phyloP scores from a whole-genome alignment of 37 sponge, comb jelly and placozoan genomes.

The Mnemiopsis leidyi region DNA sequence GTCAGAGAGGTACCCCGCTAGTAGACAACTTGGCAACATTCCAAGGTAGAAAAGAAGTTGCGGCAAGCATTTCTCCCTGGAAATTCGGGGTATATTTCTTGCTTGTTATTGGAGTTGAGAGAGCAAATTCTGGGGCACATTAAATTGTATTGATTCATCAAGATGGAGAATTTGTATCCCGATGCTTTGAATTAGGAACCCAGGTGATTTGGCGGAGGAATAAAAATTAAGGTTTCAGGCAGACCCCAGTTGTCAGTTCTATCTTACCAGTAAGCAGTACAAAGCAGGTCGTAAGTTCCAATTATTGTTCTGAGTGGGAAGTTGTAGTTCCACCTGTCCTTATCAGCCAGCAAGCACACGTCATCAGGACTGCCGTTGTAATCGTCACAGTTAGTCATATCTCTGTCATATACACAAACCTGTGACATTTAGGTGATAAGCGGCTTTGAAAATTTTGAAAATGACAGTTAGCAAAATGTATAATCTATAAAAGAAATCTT shows the following conservation, averaged over 20 bases:
- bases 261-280: neutral
- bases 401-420: neutral
- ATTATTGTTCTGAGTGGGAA: neutral
- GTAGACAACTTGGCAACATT: neutral
- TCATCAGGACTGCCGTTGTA: neutral
- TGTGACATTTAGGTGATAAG: too few relatives aligned
- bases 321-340: neutral
- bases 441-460: too few relatives aligned
- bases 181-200: too few relatives aligned
- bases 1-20: neutral
- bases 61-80: neutral
- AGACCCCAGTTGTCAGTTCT: neutral
- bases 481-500: too few relatives aligned
- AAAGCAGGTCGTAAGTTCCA: neutral
- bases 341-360: neutral
- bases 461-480: too few relatives aligned
- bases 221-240: too few relatives aligned
- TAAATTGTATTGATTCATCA: too few relatives aligned
- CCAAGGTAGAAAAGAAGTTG: neutral
- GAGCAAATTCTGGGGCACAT: too few relatives aligned
- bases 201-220: too few relatives aligned
- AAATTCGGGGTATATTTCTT: too few relatives aligned
- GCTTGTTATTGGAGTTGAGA: too few relatives aligned
- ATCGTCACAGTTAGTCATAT: neutral
- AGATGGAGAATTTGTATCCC: too few relatives aligned